Evolutionary conservation across 2,113 vertebrate genomes (phyloP).

Genomic region (Lagopus leucura): DNA sequence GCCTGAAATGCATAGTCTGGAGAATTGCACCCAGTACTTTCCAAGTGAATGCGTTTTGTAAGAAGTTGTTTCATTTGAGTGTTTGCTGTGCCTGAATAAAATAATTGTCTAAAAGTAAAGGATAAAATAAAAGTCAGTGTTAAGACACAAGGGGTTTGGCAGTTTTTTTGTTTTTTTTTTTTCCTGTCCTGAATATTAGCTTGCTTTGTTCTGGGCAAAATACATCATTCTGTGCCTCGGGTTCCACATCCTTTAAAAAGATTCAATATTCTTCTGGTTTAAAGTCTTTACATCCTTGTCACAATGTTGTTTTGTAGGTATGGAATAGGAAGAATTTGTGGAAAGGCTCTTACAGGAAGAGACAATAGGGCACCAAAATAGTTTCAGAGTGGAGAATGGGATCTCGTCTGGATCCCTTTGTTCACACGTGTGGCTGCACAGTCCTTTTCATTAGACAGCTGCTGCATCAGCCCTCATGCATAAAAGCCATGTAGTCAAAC

Average conservation of each 20-base stretch:
- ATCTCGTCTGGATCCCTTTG: background rate
- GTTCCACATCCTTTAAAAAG: background rate
- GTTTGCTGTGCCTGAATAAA: background rate
- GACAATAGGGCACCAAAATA: background rate
- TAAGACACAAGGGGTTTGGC: background rate
- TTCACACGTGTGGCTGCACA: background rate
- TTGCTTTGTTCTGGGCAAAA: background rate
- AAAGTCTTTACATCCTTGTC: background rate
- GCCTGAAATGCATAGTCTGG: background rate
- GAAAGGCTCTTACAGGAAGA: background rate
- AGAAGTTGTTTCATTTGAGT: background rate
- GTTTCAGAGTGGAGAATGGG: background rate
- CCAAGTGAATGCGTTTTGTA: background rate
- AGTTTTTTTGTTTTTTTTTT: background rate
- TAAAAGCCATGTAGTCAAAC: background rate
- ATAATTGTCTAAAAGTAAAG: background rate
- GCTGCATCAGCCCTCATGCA: background rate
- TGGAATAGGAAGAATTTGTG: background rate
- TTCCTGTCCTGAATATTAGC: background rate
- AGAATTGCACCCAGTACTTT: background rate
- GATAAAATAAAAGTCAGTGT: background rate
- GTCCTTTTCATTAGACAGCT: background rate
- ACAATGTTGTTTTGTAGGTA: background rate
- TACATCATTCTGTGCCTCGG: background rate
- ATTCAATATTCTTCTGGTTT: background rate